phyloP scores from a whole-genome alignment of 2,888 invertebrate genomes.

The Tipula confusa region DNA sequence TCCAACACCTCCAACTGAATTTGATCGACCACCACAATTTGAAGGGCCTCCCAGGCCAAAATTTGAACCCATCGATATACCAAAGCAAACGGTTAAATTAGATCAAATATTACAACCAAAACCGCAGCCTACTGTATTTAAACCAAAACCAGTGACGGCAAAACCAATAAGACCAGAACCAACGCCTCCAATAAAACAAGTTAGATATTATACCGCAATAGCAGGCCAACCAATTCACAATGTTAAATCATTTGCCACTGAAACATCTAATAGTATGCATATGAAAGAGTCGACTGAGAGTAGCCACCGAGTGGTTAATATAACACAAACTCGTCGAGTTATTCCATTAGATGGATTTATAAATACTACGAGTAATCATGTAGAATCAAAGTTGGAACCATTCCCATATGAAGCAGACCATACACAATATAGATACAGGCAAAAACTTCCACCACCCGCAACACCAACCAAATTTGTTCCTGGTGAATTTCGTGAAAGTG shows the following conservation, averaged over 20 bases:
- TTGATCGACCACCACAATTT: slow-evolving; percentile 52
- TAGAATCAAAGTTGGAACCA: slow-evolving; percentile 45
- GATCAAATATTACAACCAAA: slow-evolving; percentile 45
- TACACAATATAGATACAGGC: slow-evolving; percentile 35
- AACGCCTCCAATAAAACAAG: slow-evolving; percentile 55
- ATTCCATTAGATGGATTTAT: slow-evolving; percentile 56
- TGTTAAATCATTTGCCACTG: slow-evolving; percentile 56
- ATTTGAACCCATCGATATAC: slow-evolving; percentile 57
- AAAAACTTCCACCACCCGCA: slow-evolving; percentile 52
- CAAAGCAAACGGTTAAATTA: slow-evolving; percentile 41
- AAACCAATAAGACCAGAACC: slow-evolving; percentile 44
- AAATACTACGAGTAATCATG: slow-evolving; percentile 46
- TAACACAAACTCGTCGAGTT: slow-evolving; percentile 65
- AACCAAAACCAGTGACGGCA: slow-evolving; percentile 54
- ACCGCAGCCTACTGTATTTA: slow-evolving; percentile 47
- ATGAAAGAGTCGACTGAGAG: slow-evolving; percentile 66
- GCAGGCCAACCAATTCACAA: slow-evolving; percentile 57
- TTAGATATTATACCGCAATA: slow-evolving; percentile 55
- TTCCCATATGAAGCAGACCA: slow-evolving; percentile 52
- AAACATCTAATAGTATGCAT: slow-evolving; percentile 64
- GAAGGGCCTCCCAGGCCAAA: slow-evolving; percentile 53
- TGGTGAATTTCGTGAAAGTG: slow-evolving; percentile 62
- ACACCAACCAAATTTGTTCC: slow-evolving; percentile 62
- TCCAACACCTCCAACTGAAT: slow-evolving; percentile 57
- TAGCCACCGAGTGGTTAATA: slow-evolving; percentile 60